Evolutionary conservation across 2,797 vertebrate genomes (phyloP), one percentile per base, ranked within the genome.

Genomic region (Sebastes elongatus): DNA sequence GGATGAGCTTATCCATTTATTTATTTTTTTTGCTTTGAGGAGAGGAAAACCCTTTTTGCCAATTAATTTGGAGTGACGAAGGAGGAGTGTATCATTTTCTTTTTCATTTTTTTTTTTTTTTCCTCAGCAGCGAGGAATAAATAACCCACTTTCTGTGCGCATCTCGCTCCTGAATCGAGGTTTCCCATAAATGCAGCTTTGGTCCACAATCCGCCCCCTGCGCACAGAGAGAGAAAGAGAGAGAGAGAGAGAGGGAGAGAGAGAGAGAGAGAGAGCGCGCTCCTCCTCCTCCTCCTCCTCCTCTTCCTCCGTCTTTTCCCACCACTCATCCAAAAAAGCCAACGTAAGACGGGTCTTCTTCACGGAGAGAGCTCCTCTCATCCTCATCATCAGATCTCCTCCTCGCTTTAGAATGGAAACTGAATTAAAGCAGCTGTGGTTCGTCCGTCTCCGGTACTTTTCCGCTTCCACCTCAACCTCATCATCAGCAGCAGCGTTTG

Each of bases 321-420:
- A 84, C 60, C 88, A 85, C 85, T 91, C 89, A 85, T 86, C 84
- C 85, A 28, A 70, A 79, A 69, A 71, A 87, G 84, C 88, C 76
- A 75, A 81, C 87, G 83, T 60, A 72, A 87, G 76, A 38, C 81
- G 71, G 71, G 71, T 90, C 78, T 84, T 76, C 83, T 84, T 78
- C 83, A 16, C 89, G 77, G 80, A 85, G 86, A 42, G 38, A 88
- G 83, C 52, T 85, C 86, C 78, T 83, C 74, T 84, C 83, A 46
- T 83, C 85, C n/a, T 77, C 38, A 42, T 42, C 38, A 42, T 42
- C 38, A 42, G 38, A 65, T 49, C 46, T 72, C 74, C 61, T 42
- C 28, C 53, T 55, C 75, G 73, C 85, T 86, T 57, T 46, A 46
- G 16, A 38, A 94, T 93, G 94, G 89, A 63, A 90, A 81, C 85